Base-by-base conservation (phyloP, 2,888 invertebrate genomes). In the Plagodis dolabraria region DNA sequence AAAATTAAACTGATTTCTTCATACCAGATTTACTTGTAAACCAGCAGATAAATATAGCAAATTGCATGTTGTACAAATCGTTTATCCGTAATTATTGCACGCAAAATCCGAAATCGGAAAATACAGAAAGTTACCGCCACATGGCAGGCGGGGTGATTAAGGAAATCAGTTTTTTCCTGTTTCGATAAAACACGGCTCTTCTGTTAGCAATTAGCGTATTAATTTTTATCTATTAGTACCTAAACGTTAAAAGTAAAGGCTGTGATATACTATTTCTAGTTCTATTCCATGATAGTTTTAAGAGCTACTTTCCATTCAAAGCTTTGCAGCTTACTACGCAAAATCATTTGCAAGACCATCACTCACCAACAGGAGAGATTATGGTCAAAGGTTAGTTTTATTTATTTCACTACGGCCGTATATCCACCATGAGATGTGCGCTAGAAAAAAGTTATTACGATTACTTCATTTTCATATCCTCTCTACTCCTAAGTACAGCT, bases 131-230 rank as follows among this genome's bases (percentile, higher is more conserved):
- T 50, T n/a, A 6, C 53, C 12, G 49, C 53, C 64, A 64, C 63
- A 64, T 61, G 67, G 55, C 43, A 53, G 48, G 50, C 54, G 49
- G 22, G 51, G 53, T 52, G 46, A 67, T 67, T 64, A 67, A 63
- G 56, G 43, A 59, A 67, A 67, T 65, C 59, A 57, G 48, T 54
- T 61, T 67, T 67, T 67, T 64, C 63, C 63, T 60, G 60, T 64
- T 67, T 60, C 52, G 9, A 54, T 47, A 22, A 22, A 33, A 5
- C 22, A 38, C 47, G 46, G 47, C 22, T 2, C 5, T 0, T 45
- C 5, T 52, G 35, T 22, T 0, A 44, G 60, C 51, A 51, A 9
- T 0, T 22, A 38, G 43, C 38, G 44, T 7, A 4, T 11, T 34
- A 7, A 36, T 43, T 0, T 43, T 43, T 43, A 42, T 42, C 9